Percentiles rank a stretch among this genome's conserved stretches.
Evolutionary conservation across 2,797 vertebrate genomes (phyloP).

Genomic region (Alfaro cultratus): DNA sequence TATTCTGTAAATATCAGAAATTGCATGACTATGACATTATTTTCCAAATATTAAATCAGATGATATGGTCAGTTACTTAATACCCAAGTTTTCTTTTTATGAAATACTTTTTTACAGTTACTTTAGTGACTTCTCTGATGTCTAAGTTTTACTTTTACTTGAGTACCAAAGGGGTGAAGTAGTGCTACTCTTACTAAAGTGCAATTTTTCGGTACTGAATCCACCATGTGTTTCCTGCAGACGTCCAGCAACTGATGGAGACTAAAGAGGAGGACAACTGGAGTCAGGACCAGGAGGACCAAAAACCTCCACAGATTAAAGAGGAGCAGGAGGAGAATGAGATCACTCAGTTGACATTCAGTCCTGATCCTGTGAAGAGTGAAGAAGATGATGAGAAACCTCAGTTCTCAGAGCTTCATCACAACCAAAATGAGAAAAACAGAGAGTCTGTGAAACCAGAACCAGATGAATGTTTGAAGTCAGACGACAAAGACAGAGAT

Average conservation of each 20-base stretch:
- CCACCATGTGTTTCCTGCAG: slow-evolving; percentile 5
- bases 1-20: background rate
- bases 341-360: background rate
- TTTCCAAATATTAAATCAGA: background rate
- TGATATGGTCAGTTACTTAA: background rate
- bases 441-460: background rate
- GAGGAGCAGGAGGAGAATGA: slow-evolving; percentile 10
- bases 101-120: background rate
- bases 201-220: background rate
- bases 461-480: background rate
- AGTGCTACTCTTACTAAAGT: background rate
- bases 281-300: slow-evolving; percentile 1
- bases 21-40: background rate
- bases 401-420: background rate
- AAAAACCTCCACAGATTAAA: slow-evolving; percentile 5
- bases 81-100: background rate
- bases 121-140: background rate
- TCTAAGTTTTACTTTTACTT: background rate
- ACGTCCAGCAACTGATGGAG: background rate
- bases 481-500: background rate
- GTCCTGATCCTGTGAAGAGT: slow-evolving; percentile 9
- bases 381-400: slow-evolving; percentile 16
- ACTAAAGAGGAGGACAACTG: slow-evolving; percentile 1
- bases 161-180: background rate
- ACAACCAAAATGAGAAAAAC: background rate